phyloP scores from a whole-genome alignment of 2,888 invertebrate species.

The Tenodera sinensis region DNA sequence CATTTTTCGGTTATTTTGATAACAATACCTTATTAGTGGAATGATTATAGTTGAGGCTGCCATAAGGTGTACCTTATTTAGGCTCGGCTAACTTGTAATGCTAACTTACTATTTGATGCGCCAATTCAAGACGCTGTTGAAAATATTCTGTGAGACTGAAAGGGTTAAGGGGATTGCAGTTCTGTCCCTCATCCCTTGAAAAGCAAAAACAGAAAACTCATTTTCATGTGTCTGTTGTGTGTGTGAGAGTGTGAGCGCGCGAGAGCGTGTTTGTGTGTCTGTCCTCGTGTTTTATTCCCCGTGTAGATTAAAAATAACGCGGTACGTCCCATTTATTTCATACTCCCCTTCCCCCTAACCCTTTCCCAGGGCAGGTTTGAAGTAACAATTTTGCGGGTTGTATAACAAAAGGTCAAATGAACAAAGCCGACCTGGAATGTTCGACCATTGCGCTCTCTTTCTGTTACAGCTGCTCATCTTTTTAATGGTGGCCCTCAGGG shows the following conservation, averaged over 20 bases:
- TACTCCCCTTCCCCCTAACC: no score
- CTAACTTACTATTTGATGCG: no score
- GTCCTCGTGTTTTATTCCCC: conserved; percentile 2
- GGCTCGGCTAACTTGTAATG: no score
- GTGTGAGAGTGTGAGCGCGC: not conserved
- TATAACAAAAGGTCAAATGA: not conserved
- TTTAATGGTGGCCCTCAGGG: not conserved
- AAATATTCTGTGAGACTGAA: no score
- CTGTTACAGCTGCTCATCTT: not conserved
- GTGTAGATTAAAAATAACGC: conserved; percentile 1
- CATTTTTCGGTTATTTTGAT: no score
- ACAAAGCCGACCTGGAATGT: not conserved
- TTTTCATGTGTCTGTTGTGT: not conserved
- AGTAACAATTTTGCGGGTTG: not conserved
- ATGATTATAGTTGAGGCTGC: no score
- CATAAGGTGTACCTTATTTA: no score
- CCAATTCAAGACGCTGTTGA: no score
- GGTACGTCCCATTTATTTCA: not conserved
- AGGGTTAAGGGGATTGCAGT: not conserved
- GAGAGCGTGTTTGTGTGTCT: not conserved
- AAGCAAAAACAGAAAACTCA: not conserved
- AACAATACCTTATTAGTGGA: no score
- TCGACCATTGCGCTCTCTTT: not conserved
- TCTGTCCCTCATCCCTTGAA: not conserved
- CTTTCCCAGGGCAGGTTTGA: not conserved